Base-by-base conservation (phyloP, 2,113 vertebrate genomes). In the Proteles cristata region DNA sequence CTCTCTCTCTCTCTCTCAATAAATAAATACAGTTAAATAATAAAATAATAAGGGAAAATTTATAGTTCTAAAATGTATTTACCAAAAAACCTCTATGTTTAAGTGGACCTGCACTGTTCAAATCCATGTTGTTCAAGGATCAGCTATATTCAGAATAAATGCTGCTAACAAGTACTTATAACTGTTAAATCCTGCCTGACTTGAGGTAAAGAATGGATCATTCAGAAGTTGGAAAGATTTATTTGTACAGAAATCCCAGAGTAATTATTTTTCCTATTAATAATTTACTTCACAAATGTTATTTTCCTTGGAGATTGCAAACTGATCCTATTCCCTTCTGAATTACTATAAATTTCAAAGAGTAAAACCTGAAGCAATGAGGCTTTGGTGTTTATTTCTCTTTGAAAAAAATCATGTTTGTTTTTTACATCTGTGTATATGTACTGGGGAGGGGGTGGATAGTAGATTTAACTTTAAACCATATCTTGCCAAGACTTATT, bases 271-370 rank as follows among this genome's bases (percentile, higher is more conserved):
- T 88, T 82, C 83, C 85, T 10, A 39, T n/a, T 81, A 81, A 90
- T 12, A 66, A 69, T 90, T 94, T 96, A 82, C 19, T 97, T 96
- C 2, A 7, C n/a, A 63, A 88, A 93, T 65, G 87, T 69, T 53
- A 88, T 79, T 45, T 3, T 17, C 69, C 19, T 48, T 35, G 63
- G 19, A 53, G 65, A 87, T 76, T 76, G 66, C 61, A 94, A 83
- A 77, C 65, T 88, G 86, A 88, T 96, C 12, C 31, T 93, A 17
- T 91, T 94, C 35, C 7, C 17, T 17, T 95, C 10, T 88, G 66
- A 95, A 89, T 97, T n/a, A 94, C 87, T 94, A 79, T 15, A 88
- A 10, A 83, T 96, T 95, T 92, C 5, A 92, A 77, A n/a, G 25
- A 53, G 17, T 83, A 55, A 92, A 89, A 94, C 15, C 45, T 94